phyloP scores from a whole-genome alignment of 35 echinoderm and acorn worm genomes.

The Stichopus chloronotus region DNA sequence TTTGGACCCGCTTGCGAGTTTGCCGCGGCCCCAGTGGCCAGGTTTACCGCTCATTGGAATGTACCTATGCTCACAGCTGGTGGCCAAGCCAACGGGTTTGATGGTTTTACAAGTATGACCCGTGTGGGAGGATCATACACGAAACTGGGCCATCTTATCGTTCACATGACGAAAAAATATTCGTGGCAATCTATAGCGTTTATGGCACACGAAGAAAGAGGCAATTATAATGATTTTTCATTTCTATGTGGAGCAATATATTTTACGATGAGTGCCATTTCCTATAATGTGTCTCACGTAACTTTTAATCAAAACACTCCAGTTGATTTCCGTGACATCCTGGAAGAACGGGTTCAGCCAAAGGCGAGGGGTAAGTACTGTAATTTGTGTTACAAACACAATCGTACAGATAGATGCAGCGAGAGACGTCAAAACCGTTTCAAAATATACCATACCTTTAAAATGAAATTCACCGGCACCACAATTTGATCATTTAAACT shows the following conservation, averaged over 20 bases:
- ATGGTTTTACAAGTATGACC: constrained; percentile 44
- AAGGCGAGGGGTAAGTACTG: constrained; percentile 59
- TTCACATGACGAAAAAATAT: constrained; percentile 11
- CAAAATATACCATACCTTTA: too few relatives aligned
- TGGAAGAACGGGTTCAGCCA: constrained; percentile 23
- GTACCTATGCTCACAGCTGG: constrained; percentile 80
- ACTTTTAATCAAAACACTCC: constrained; percentile 36
- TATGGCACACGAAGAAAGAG: constrained; percentile 54
- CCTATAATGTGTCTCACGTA: background rate
- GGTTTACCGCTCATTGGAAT: constrained; percentile 81
- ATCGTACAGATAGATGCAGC: too few relatives aligned
- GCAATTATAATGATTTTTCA: constrained; percentile 16
- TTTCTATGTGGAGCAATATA: constrained; percentile 20
- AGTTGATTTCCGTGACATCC: background rate
- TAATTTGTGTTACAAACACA: background rate
- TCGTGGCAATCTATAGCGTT: constrained; percentile 53
- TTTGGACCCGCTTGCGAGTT: constrained; percentile 84
- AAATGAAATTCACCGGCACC: too few relatives aligned
- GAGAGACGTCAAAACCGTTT: too few relatives aligned
- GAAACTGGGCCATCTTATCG: constrained; percentile 54
- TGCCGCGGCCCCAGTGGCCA: constrained; percentile 38
- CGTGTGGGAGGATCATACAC: constrained; percentile 27
- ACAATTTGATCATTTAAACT: too few relatives aligned
- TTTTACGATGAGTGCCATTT: background rate
- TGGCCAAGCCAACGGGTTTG: constrained; percentile 63